Percentiles rank a stretch among this genome's conserved stretches.
Evolutionary conservation across 1,140 invertebrate genomes (phyloP).

Genomic region (Drosophila albomicans): DNA sequence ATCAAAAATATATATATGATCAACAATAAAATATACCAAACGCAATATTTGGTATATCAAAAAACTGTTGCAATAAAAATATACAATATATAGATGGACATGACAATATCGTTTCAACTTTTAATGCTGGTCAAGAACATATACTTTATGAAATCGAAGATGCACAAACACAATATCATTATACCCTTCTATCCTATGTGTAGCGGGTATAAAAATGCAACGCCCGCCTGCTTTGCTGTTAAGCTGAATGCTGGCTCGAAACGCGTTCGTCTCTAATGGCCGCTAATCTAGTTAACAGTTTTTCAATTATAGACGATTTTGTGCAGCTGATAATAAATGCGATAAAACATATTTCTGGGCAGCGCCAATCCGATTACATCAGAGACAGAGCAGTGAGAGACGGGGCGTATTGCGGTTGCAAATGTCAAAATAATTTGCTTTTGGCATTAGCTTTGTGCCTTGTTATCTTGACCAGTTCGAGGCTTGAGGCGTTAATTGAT

Average conservation of each 20-base stretch:
- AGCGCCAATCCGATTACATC: conserved; percentile 60
- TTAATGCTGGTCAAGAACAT: too few species aligned
- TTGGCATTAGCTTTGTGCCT: conserved; percentile 50
- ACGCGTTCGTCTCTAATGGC: conserved; percentile 72
- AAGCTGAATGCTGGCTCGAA: conserved; percentile 21
- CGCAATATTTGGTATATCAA: too few species aligned
- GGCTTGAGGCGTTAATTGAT: conserved; percentile 69
- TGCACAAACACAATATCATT: too few species aligned
- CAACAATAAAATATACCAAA: too few species aligned
- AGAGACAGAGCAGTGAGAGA: conserved; percentile 25
- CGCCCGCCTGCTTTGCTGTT: conserved; percentile 34
- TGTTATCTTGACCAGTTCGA: conserved; percentile 21
- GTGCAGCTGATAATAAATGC: conserved; percentile 80
- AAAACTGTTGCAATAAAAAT: too few species aligned
- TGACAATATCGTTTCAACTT: too few species aligned
- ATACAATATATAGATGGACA: too few species aligned
- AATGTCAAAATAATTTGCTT: conserved; percentile 76
- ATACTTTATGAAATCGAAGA: too few species aligned
- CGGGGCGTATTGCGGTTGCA: conserved; percentile 80
- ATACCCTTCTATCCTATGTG: too few species aligned
- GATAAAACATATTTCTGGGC: conserved; percentile 77
- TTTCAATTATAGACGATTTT: conserved; percentile 82
- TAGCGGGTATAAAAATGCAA: conserved; percentile 28
- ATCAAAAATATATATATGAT: too few species aligned
- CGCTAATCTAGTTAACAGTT: conserved; percentile 83